phyloP scores from a whole-genome alignment of 1,140 invertebrate genomes.

The Plectrocnemia conspersa region DNA sequence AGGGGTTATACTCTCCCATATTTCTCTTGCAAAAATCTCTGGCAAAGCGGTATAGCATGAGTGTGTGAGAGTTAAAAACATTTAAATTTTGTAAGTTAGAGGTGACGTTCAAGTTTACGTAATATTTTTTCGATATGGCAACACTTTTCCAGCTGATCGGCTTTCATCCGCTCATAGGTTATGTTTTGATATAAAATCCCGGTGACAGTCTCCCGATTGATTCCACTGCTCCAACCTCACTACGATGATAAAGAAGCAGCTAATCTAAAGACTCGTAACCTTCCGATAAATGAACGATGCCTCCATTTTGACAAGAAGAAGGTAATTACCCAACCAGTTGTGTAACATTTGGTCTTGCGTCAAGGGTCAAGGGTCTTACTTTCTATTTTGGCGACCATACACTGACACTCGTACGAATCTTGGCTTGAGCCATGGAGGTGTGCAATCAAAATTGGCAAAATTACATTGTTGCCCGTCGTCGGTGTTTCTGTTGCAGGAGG shows the following conservation, averaged over 20 bases:
- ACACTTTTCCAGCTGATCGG: slow-evolving; percentile 30
- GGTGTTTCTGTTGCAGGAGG: slow-evolving; percentile 13
- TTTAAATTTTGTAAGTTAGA: not conserved
- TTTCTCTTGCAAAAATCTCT: not conserved
- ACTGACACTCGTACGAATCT: not conserved
- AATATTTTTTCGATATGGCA: slow-evolving; percentile 19
- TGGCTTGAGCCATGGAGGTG: not conserved
- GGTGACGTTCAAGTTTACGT: no score
- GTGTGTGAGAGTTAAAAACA: not conserved
- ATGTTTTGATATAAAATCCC: slow-evolving; percentile 28
- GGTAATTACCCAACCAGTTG: not conserved
- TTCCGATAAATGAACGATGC: not conserved
- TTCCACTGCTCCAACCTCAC: no score
- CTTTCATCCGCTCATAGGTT: slow-evolving; percentile 25
- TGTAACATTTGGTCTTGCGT: no score
- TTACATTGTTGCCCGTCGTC: not conserved
- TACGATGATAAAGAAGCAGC: no score
- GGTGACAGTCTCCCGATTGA: not conserved
- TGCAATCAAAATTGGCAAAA: not conserved
- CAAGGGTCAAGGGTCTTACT: no score
- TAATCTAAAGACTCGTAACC: slow-evolving; percentile 5
- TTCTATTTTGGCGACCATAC: not conserved
- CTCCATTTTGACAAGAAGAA: not conserved
- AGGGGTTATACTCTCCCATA: not conserved
- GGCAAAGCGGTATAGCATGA: not conserved